Percentiles rank a stretch among this genome's conserved stretches.
phyloP scores from a whole-genome alignment of 2,888 invertebrate genomes.

The Muschampia plurimacula region DNA sequence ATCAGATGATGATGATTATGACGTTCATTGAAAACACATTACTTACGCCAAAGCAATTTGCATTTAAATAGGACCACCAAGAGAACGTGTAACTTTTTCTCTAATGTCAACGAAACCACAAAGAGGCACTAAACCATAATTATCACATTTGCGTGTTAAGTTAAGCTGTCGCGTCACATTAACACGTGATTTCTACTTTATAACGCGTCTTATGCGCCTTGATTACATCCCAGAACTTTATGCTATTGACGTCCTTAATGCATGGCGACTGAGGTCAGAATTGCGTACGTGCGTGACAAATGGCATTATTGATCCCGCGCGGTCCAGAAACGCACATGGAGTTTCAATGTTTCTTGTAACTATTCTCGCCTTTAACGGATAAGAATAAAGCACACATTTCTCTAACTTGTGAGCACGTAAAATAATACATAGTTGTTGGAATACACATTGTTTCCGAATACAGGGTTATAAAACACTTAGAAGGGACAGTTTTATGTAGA shows the following conservation, averaged over 20 bases:
- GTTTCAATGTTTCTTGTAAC: not conserved
- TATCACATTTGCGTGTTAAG: slow-evolving; percentile 38
- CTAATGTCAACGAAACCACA: slow-evolving; percentile 36
- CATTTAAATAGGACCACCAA: slow-evolving; percentile 29
- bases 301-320: slow-evolving; percentile 36
- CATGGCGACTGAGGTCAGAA: slow-evolving; percentile 12
- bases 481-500: slow-evolving; percentile 58
- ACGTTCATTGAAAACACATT: not conserved
- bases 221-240: slow-evolving; percentile 17
- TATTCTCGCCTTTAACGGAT: not conserved
- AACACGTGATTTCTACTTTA: slow-evolving; percentile 39
- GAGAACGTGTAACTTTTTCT: slow-evolving; percentile 23
- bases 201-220: slow-evolving; percentile 26
- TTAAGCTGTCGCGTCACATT: slow-evolving; percentile 31
- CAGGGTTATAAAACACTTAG: slow-evolving; percentile 59
- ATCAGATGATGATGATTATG: not conserved
- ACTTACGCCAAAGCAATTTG: not conserved
- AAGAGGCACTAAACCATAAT: slow-evolving; percentile 37
- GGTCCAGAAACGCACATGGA: slow-evolving; percentile 22
- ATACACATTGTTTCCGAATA: slow-evolving; percentile 41
- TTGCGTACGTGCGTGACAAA: slow-evolving; percentile 37
- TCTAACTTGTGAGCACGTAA: not conserved
- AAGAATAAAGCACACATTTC: not conserved
- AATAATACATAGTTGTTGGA: slow-evolving; percentile 6
- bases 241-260: slow-evolving; percentile 25